Base-by-base conservation (phyloP, 2,113 vertebrate species). In the Mirza zaza region DNA sequence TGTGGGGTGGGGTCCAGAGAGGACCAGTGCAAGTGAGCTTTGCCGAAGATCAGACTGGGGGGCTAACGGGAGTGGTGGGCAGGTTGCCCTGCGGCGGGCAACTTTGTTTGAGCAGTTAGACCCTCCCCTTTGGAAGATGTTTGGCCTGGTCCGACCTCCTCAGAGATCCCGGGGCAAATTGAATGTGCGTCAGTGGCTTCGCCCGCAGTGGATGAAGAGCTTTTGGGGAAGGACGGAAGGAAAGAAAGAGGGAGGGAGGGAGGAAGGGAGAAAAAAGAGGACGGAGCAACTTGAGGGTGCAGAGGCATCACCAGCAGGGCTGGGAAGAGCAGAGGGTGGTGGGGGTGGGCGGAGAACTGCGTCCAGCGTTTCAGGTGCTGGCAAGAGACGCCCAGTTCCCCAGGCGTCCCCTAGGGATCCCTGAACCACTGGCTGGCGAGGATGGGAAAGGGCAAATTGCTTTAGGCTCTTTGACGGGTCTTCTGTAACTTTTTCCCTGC, bases 171-270 rank as follows among this genome's bases (percentile, higher is more conserved):
- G 90, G 97, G 82, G 95, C 95, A 97, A 97, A 98, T 97, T 98
- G 96, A 97, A 98, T 98, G 98, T 98, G 98, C 98, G 98, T 98
- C 98, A 98, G 98, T 97, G 94, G 86, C 96, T 77, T 77, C 57
- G 76, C 61, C 88, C 42, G 73, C 85, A 50, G 63, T 48, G 84
- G 50, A 65, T 48, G 50, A 4, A 83, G 67, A 65, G 84, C 85
- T 97, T 76, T 84, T 8, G 42, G 77, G 91, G 50, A 80, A 55
- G 63, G 71, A 25, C 75, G 42, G 42, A 45, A 39, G 80, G 29
- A 63, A 18, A 8, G 15, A 23, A 3, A n/a, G 20, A 73, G 61
- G 2, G 52, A 27, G 9, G 77, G 29, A 85, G 12, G 77, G 29
- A 85, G 15, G 48, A 32, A 50, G 27, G 45, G 18, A 32, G 57